Base-by-base conservation (phyloP, 2,113 vertebrate genomes). In the Cichladusa arquata region DNA sequence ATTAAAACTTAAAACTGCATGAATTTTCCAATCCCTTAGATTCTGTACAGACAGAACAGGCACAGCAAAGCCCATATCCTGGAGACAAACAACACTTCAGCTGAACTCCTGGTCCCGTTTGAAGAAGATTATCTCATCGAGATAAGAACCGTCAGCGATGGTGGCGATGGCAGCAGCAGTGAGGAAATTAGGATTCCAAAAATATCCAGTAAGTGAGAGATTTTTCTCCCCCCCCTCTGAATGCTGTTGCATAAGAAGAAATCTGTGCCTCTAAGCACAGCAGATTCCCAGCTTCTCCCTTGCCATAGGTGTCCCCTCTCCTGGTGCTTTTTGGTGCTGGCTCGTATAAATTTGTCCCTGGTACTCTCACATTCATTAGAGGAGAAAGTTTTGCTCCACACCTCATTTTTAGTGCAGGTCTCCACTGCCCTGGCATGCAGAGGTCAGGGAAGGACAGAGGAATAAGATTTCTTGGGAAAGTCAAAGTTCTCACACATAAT, bases 61-160 rank as follows among this genome's bases (percentile, higher is more conserved):
- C 98, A 98, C 20, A 98, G 98, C 71, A 97, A 97, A 87, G 97
- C 97, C 9, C 97, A 98, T 14, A 90, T 98, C 31, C 90, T 99
- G 95, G 98, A 99, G 96, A 99, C 98, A 90, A 99, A 99, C 95
- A 98, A 98, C 88, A 99, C 98, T 57, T 99, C 98, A 8, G 98
- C 98, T 91, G 98, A 99, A 94, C 98, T 99, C 22, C 97, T 98
- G 57, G 96, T 99, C 53, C 98, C 98, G 2, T 97, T 98, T 25
- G 98, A 98, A 91, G 98, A 98, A 82, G 98, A 99, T 97, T 98
- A 99, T 97, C 95, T 99, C 76, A 98, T 99, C 47, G 98, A 99
- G 97, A 98, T 99, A 94, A 98, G 98, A 97, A 98, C 98, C 22
- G 95, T 98, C 89, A 99, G 98, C 3, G 98, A 98, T 1, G 98